Base-by-base conservation (phyloP, 2,797 vertebrate species). In the Natrix natrix region DNA sequence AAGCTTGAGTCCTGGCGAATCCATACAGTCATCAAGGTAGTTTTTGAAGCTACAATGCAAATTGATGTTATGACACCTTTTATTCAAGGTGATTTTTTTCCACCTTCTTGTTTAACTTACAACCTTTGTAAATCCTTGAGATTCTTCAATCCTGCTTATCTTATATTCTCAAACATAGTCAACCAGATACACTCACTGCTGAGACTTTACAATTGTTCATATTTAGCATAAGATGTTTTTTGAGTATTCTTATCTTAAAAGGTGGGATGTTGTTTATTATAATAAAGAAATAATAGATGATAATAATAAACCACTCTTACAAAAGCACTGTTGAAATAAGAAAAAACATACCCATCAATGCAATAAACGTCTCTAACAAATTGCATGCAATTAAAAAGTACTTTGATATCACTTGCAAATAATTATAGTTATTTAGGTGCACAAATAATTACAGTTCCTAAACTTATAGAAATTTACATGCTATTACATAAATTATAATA, bases 381-480 rank as follows among this genome's bases (percentile, higher is more conserved):
- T 13, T 66, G 28, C 54, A 92, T 87, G 37, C 37, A 83, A 10
- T 91, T 63, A 83, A 88, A 90, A 57, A 88, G 32, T 37, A 94
- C 48, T 88, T 1, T 7, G 57, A 83, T 1, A 2, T 54, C 2
- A 86, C 87, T 95, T 95, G 69, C 55, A 94, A 91, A 86, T 54
- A 91, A 55, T 61, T 91, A 92, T 56, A 94, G 2, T 26, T 13
- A 91, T 91, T 88, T 56, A n/a, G 8, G 57, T 86, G 86, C 32
- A 93, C 4, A 14, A 92, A 91, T 94, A 95, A 56, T 86, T 60
- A 91, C 91, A 28, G 20, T 59, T 16, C 28, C 83, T 37, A 94
- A 87, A 20, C 59, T 89, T 89, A 86, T 43, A 78, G 37, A 22
- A 22, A 78, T 78, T 8, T 43, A 78, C 20, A 78, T 43, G 43